phyloP scores from a whole-genome alignment of 2,113 vertebrate genomes.

The Heliornis fulica region DNA sequence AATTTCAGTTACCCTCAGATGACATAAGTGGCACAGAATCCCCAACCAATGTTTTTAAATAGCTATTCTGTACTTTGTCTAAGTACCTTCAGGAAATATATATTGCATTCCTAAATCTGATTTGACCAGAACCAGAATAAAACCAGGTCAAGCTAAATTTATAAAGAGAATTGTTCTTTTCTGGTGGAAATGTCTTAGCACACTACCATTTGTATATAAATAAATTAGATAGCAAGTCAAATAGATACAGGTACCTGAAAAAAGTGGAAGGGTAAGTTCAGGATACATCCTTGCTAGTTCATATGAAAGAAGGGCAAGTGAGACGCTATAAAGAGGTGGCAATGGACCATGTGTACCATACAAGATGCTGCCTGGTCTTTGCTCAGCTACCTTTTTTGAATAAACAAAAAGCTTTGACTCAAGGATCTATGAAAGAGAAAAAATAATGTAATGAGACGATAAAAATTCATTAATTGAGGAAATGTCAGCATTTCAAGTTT shows the following conservation, averaged over 20 bases:
- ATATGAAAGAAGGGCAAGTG: conserved; percentile 87
- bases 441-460: neutral
- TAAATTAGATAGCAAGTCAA: neutral
- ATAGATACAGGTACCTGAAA: conserved; percentile 84
- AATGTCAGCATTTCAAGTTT: neutral
- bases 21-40: neutral
- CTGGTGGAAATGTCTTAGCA: neutral
- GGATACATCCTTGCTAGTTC: conserved; percentile 98
- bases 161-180: neutral
- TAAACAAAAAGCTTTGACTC: conserved; percentile 94
- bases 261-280: conserved; percentile 95
- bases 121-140: neutral
- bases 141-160: neutral
- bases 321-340: conserved; percentile 94
- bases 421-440: conserved; percentile 80
- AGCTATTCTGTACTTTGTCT: neutral
- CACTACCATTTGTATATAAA: neutral
- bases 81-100: neutral
- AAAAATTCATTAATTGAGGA: neutral
- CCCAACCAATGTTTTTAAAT: neutral
- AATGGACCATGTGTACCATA: conserved; percentile 92
- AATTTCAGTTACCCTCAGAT: neutral
- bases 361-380: conserved; percentile 91
- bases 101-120: neutral
- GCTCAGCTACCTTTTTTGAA: conserved; percentile 92